A percentile compares a stretch with the other conserved stretches of the same genome.
Conservation (phyloP, 1,140 invertebrate species). For the Saxidomus purpurata region DNA sequence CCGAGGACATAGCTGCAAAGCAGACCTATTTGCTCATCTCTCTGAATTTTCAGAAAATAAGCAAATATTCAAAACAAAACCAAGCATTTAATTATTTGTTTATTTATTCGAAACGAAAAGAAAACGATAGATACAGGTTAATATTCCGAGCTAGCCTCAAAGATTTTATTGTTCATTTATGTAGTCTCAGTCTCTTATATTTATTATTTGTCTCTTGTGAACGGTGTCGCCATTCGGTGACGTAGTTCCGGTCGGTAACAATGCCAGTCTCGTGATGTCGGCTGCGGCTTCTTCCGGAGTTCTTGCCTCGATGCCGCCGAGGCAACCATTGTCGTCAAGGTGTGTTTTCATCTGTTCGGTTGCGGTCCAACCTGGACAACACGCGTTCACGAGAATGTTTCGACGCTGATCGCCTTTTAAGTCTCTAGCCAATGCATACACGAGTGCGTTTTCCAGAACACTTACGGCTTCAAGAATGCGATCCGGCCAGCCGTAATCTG, state of each 20-base stretch:
- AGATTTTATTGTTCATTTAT: too few relatives aligned
- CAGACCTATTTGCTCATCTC: too few relatives aligned
- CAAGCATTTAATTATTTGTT: too few relatives aligned
- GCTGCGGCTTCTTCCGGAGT: constrained; percentile 60
- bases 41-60: too few relatives aligned
- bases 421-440: constrained; percentile 37
- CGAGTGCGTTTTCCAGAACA: constrained; percentile 47
- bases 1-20: too few relatives aligned
- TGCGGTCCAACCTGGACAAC: constrained; percentile 65
- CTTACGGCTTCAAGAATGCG: constrained; percentile 47
- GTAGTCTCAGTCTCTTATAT: constrained; percentile 19
- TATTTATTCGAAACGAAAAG: too few relatives aligned
- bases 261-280: constrained; percentile 61
- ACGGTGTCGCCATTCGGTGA: constrained; percentile 61
- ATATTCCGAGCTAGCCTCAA: too few relatives aligned
- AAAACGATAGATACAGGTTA: too few relatives aligned
- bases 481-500: constrained; percentile 69
- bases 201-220: constrained; percentile 46
- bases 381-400: constrained; percentile 68
- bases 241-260: constrained; percentile 49
- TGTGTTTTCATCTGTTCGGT: constrained; percentile 56
- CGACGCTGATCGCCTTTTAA: constrained; percentile 27
- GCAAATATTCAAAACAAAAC: too few relatives aligned
- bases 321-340: constrained; percentile 50
- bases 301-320: constrained; percentile 53